These are phyloP conservation scores for Monopterus albus DNA, from an alignment of 2,113 vertebrate species.

Conservation along the genomic window DNA sequence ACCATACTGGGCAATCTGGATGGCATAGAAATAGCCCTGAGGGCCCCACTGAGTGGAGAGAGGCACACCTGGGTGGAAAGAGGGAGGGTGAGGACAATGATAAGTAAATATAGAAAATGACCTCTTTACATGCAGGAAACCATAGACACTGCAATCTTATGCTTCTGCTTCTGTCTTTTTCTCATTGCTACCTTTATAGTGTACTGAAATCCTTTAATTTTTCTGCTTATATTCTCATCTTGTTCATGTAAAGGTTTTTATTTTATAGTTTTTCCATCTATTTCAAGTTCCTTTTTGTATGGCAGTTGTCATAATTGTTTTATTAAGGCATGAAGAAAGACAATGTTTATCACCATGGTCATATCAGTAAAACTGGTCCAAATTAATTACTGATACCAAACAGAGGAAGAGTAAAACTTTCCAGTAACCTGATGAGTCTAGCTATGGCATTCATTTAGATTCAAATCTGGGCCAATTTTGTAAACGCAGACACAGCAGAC, in stretches of 20 bases:
- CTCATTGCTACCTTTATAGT: background rate
- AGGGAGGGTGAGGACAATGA: background rate
- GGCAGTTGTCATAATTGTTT: constrained; percentile 2
- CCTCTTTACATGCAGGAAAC: background rate
- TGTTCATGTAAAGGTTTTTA: background rate
- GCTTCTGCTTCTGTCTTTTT: background rate
- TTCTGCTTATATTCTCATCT: background rate
- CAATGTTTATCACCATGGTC: constrained; percentile 3
- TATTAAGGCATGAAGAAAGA: background rate
- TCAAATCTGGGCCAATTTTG: background rate
- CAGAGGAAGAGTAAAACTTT: constrained; percentile 2
- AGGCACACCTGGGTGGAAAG: constrained; percentile 88
- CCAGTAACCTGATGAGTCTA: background rate
- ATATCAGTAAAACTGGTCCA: constrained; percentile 22
- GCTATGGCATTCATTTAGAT: background rate
- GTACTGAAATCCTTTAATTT: constrained; percentile 10
- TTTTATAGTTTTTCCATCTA: constrained; percentile 4
- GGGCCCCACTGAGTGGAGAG: constrained; percentile 98
- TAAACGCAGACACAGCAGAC: background rate
- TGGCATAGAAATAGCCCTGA: constrained; percentile 99
- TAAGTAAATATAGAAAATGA: background rate
- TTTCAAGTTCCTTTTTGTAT: no score
- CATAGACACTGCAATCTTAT: background rate
- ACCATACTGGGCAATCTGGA: constrained; percentile 99
- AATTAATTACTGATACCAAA: constrained; percentile 30